Conservation (phyloP, 1,140 invertebrate species). For the Mya arenaria region DNA sequence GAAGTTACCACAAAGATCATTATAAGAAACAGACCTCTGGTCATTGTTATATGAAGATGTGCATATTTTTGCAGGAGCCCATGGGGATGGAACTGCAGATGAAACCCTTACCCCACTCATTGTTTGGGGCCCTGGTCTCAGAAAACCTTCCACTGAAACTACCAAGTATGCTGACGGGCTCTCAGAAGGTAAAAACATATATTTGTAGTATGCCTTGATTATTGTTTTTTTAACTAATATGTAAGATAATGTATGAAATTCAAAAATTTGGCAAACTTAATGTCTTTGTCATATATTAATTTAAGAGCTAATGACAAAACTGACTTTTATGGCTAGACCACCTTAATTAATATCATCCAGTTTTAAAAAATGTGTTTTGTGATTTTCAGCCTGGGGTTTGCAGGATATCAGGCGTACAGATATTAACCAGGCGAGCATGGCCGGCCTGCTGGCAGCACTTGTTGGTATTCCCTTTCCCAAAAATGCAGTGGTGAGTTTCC, state of each 20-base stretch:
- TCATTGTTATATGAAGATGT: too few relatives aligned
- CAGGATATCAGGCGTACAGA: constrained; percentile 81
- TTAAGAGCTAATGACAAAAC: too few relatives aligned
- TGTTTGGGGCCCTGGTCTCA: constrained; percentile 94
- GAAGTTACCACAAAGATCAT: too few relatives aligned
- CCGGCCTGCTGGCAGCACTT: constrained; percentile 92
- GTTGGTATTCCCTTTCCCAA: constrained; percentile 93
- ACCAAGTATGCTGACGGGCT: constrained; percentile 61
- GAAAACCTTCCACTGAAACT: constrained; percentile 46
- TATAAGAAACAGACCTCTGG: too few relatives aligned
- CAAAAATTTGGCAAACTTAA: too few relatives aligned
- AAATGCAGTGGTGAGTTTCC: constrained; percentile 91
- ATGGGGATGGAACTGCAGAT: constrained; percentile 93
- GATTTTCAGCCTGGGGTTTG: constrained; percentile 74
- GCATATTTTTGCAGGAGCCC: constrained; percentile 85
- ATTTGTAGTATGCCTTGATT: too few relatives aligned
- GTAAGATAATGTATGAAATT: too few relatives aligned
- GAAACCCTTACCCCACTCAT: constrained; percentile 98
- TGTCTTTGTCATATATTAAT: too few relatives aligned
- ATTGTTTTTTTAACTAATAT: too few relatives aligned
- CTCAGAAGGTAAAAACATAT: constrained; percentile 67
- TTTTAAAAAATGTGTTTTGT: background rate
- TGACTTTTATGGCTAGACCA: too few relatives aligned
- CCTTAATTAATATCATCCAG: too few relatives aligned
- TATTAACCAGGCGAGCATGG: constrained; percentile 93